Base-by-base conservation (phyloP, 1,140 invertebrate genomes). In the Papilio polytes region DNA sequence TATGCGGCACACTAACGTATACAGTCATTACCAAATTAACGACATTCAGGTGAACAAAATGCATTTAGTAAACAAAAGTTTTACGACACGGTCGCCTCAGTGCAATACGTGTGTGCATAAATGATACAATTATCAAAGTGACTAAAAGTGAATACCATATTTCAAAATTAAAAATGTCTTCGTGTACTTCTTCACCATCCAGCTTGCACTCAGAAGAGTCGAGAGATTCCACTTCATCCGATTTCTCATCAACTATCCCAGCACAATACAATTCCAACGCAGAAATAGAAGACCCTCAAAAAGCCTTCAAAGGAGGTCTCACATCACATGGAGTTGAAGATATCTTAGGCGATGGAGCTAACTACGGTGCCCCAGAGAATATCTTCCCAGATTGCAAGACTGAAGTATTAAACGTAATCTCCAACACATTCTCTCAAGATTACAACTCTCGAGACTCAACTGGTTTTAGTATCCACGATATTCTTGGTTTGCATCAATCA, bases 21-120 rank as follows among this genome's bases (percentile, higher is more conserved):
- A 87, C 88, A 92, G 89, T 90, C 91, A 95, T 95, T 95, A 94
- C 91, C 89, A 94, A 94, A 95, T 95, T 93, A 94, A 94, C 90
- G 88, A 91, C 85, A 91, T 88, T 86, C 91, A 92, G 92, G 92
- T 94, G 87, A 92, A 89, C 86, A 92, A 93, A 93, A 91, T 91
- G 87, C 91, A 94, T 94, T 94, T 94, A 90, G 91, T 95, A 93
- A 94, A 95, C 90, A 94, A 94, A 89, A 86, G 84, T 91, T 88
- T 90, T 85, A 88, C 87, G 36, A 87, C 85, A 82, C 89, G 87
- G 93, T 90, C 89, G 92, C 82, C 63, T 89, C 86, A 83, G 82
- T 89, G 85, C 80, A 87, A 85, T 83, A 84, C 90, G 85, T 83
- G 86, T 86, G 78, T 77, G 74, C 83, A 80, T 84, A 74, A 80